A percentile compares a stretch with the other conserved stretches of the same genome.
Conservation (phyloP, 64 coral and sea anemone genomes). For the Stylophora pistillata region DNA sequence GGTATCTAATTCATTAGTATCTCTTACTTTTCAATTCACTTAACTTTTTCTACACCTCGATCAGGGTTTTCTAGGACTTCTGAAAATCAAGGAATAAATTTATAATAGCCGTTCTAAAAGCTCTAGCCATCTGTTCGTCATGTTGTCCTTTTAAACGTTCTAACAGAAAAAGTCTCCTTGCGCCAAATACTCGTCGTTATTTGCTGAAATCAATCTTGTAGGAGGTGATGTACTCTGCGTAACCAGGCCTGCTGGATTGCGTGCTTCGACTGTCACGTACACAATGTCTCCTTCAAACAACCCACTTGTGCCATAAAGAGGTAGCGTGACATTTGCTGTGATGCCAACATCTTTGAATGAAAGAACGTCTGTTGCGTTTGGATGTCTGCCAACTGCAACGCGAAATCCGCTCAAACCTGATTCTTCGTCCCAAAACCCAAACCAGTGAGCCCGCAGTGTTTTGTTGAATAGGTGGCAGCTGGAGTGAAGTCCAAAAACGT, state of each 20-base stretch:
- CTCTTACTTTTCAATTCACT: no score
- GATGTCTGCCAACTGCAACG: constrained; percentile 64
- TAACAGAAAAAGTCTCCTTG: constrained; percentile 85
- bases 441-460: constrained; percentile 89
- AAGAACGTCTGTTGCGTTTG: constrained; percentile 51
- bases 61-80: no score
- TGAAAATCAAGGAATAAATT: no score
- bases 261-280: constrained; percentile 69
- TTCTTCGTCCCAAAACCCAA: constrained; percentile 69
- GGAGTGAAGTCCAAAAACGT: constrained; percentile 80
- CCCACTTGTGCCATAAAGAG: constrained; percentile 25
- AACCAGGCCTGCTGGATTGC: constrained; percentile 72
- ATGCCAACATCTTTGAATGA: constrained; percentile 65
- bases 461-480: constrained; percentile 88
- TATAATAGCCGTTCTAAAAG: no score
- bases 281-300: constrained; percentile 65
- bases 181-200: constrained; percentile 41
- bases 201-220: constrained; percentile 82
- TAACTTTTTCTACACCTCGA: no score
- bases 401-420: constrained; percentile 74
- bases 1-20: no score
- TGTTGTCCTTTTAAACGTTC: constrained; percentile 18
- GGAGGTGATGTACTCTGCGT: constrained; percentile 60
- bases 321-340: constrained; percentile 44
- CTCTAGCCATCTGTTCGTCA: background rate